Evolutionary conservation across 2,113 vertebrate species (phyloP), one percentile per base, ranked within the genome.

Genomic region (Acanthochromis polyacanthus): DNA sequence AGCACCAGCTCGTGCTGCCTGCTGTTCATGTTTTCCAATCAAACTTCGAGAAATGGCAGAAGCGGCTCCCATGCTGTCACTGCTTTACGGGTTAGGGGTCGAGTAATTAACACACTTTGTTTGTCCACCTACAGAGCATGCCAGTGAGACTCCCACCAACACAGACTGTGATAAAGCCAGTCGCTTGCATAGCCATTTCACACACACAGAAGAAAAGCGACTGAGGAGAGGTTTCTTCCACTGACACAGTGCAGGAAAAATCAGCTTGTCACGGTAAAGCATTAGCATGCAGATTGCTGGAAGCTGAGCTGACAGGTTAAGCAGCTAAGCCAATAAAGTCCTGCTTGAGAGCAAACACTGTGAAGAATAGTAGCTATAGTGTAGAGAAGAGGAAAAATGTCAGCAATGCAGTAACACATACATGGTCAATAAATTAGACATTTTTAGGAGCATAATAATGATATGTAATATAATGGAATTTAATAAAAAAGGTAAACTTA

Each of bases 231-330:
- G 11, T 22, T 73, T n/a, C 28, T 28, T 38, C 40, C 56, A 20
- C 48, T 14, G 9, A 25, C 52, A 48, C 51, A 60, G 15, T 30
- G 10, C 32, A 32, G 61, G 38, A 30, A 61, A 19, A 61, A 77
- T 25, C 8, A 2, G 22, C 40, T 73, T 23, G 32, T 73, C 63
- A 62, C 32, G 63, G 43, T n/a, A 58, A 45, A 74, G 38, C 60
- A 65, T 79, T 65, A 76, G 53, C 66, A 74, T 65, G 81, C 38
- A 70, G 48, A 75, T 20, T 53, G 46, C 53, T 60, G 70, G 46
- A 51, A 70, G 52, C 69, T 19, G 57, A 73, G 57, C 48, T 14
- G 46, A 64, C 58, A 59, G 53, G 70, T 38, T 69, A 57, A 73
- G 30, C 15, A 16, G 53, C 20, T 60, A 20, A 61, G 61, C 48